Conservation (phyloP, 2,797 vertebrate species). For the Paguma larvata region DNA sequence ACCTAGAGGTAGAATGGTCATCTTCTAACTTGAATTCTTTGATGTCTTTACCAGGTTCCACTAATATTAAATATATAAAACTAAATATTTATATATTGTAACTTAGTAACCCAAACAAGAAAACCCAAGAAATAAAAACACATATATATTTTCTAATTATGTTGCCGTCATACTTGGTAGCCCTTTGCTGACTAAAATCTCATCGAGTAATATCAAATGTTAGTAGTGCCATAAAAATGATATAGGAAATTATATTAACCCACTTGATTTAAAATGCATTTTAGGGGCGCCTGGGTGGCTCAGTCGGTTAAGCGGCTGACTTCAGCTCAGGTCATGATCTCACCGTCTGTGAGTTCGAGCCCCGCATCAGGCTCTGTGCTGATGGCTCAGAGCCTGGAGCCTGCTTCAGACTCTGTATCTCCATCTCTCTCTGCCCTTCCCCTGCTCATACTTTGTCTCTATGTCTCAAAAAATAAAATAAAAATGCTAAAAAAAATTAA, state of each 20-base stretch:
- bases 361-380: too few relatives aligned
- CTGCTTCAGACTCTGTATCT: too few relatives aligned
- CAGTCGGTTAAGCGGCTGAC: too few relatives aligned
- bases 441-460: too few relatives aligned
- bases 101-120: conserved; percentile 26
- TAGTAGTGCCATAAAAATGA: background rate
- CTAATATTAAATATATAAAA: background rate
- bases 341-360: too few relatives aligned
- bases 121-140: conserved; percentile 47
- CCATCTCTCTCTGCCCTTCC: too few relatives aligned
- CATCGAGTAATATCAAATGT: background rate
- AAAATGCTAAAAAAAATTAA: too few relatives aligned
- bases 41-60: background rate
- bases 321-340: too few relatives aligned
- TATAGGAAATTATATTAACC: background rate
- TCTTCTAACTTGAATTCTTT: background rate
- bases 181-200: background rate
- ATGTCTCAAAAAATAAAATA: too few relatives aligned
- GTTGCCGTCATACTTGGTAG: background rate
- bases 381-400: too few relatives aligned
- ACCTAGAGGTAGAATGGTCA: background rate
- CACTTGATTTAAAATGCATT: conserved; percentile 1
- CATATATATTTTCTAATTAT: background rate
- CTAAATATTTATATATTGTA: background rate
- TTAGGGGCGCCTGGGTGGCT: too few relatives aligned